These are phyloP conservation scores for Zaprionus africanus DNA, from an alignment of 1,140 invertebrate species.

Conservation along the genomic window DNA sequence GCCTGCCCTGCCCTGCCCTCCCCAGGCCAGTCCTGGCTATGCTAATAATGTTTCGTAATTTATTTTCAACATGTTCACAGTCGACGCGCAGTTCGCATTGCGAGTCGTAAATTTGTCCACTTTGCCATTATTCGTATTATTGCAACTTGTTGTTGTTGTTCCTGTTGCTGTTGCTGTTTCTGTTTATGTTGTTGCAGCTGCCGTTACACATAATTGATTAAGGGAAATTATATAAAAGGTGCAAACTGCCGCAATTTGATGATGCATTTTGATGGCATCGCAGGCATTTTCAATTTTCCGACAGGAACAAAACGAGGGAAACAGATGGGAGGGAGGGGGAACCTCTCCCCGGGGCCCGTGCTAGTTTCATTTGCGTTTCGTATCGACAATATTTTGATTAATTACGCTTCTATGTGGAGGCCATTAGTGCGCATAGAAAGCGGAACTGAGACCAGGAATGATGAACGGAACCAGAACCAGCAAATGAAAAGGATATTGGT, in stretches of 20 bases:
- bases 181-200: slow-evolving; percentile 45
- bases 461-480: neutral
- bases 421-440: neutral
- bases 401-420: slow-evolving; percentile 1
- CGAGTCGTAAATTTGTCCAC: slow-evolving; percentile 67
- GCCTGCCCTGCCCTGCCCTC: neutral
- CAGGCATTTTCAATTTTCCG: slow-evolving; percentile 38
- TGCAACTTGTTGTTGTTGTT: slow-evolving; percentile 35
- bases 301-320: slow-evolving; percentile 12
- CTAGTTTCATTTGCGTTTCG: slow-evolving; percentile 13
- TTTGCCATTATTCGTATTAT: slow-evolving; percentile 57
- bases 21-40: slow-evolving; percentile 24
- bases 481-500: neutral
- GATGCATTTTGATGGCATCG: slow-evolving; percentile 49
- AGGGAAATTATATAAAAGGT: slow-evolving; percentile 73
- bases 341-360: neutral
- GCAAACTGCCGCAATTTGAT: slow-evolving; percentile 64
- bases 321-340: neutral
- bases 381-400: slow-evolving; percentile 8
- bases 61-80: slow-evolving; percentile 78
- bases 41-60: slow-evolving; percentile 79
- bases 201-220: slow-evolving; percentile 73
- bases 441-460: neutral
- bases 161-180: slow-evolving; percentile 7
- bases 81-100: slow-evolving; percentile 65